These are phyloP conservation scores for Dichetophora obliterata DNA, from an alignment of 2,888 invertebrate species.

Conservation along the genomic window DNA sequence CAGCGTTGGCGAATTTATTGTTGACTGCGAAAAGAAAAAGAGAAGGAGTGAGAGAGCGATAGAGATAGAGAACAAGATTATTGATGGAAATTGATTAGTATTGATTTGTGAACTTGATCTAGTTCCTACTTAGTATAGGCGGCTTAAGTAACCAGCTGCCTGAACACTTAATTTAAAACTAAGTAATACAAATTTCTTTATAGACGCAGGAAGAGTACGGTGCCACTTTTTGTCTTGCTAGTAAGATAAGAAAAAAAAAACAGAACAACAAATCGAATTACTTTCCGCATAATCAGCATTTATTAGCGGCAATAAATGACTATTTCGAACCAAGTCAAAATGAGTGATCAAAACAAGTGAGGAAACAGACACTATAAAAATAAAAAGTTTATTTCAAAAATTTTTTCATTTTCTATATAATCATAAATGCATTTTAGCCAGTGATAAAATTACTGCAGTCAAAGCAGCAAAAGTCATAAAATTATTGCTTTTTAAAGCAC, in stretches of 20 bases:
- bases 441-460: too few species aligned
- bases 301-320: not conserved
- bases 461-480: too few species aligned
- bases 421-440: too few species aligned
- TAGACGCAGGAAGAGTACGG: not conserved
- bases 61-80: too few species aligned
- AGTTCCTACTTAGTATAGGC: not conserved
- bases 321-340: not conserved
- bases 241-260: not conserved
- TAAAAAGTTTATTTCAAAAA: too few species aligned
- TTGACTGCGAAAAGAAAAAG: conserved; percentile 42
- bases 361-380: not conserved
- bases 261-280: conserved; percentile 13
- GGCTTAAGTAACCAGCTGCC: not conserved
- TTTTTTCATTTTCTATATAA: too few species aligned
- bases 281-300: conserved; percentile 23
- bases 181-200: not conserved
- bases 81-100: not conserved
- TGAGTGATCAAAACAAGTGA: not conserved
- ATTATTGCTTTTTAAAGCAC: too few species aligned
- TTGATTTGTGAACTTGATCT: not conserved
- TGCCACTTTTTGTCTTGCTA: not conserved
- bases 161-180: not conserved
- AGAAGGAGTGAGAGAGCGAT: not conserved
- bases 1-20: conserved; percentile 22